Evolutionary conservation across 64 coral and sea anemone species (phyloP).

Genomic region (Catalaphyllia jardinei): DNA sequence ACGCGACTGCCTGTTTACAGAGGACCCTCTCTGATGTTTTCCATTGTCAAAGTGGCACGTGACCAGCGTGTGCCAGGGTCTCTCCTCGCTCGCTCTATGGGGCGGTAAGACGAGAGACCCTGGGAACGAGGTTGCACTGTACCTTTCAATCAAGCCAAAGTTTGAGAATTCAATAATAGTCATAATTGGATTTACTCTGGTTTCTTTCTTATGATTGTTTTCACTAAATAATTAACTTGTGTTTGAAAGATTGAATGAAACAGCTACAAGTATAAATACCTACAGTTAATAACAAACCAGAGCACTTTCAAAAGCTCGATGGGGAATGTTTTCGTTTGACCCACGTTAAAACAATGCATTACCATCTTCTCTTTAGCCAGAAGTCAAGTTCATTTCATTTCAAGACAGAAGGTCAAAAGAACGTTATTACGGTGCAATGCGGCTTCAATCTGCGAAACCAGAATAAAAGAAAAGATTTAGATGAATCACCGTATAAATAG

Average conservation of each 20-base stretch:
- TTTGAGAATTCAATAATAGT: neutral
- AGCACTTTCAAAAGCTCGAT: neutral
- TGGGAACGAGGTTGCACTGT: too few species aligned
- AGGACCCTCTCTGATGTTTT: too few species aligned
- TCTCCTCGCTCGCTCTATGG: too few species aligned
- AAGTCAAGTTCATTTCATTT: neutral
- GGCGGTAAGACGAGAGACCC: too few species aligned
- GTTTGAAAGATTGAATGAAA: neutral
- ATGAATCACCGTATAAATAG: neutral
- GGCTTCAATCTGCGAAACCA: neutral
- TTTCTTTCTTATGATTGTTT: constrained; percentile 1
- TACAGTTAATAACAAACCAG: too few species aligned
- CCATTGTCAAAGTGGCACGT: too few species aligned
- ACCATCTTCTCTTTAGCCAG: neutral
- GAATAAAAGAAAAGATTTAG: neutral
- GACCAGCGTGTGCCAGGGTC: too few species aligned
- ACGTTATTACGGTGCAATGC: too few species aligned
- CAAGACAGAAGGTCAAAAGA: too few species aligned
- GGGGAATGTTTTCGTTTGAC: neutral
- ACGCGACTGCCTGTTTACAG: too few species aligned
- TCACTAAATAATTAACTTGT: neutral
- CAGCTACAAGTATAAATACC: neutral
- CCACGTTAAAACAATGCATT: neutral
- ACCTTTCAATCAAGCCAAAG: neutral
- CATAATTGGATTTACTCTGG: neutral